phyloP scores from a whole-genome alignment of 92 coral and sea anemone species.

The Scolanthus callimorphus region DNA sequence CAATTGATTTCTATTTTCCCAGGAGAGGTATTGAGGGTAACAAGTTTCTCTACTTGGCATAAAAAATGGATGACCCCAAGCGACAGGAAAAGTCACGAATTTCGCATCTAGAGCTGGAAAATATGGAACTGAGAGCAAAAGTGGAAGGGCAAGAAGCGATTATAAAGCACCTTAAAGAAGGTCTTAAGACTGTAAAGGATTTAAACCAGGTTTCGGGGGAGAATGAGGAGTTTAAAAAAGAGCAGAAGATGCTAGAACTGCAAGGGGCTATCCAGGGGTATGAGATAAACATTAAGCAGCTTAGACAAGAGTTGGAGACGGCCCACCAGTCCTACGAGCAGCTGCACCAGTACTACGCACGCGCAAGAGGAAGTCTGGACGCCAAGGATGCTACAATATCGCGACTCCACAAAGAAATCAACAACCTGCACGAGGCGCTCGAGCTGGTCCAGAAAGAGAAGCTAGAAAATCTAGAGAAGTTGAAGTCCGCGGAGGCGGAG shows the following conservation, averaged over 20 bases:
- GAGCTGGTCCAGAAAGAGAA: conserved; percentile 75
- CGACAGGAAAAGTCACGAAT: conserved; percentile 5
- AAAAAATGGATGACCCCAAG: conserved; percentile 21
- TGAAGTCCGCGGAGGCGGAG: conserved; percentile 73
- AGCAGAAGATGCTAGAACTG: conserved; percentile 63
- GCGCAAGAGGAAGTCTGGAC: conserved; percentile 69
- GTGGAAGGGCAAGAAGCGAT: conserved; percentile 56
- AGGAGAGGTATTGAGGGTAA: background rate
- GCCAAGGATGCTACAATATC: conserved; percentile 81
- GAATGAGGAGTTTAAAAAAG: conserved; percentile 20
- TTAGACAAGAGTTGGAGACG: conserved; percentile 58
- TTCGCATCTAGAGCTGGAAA: conserved; percentile 51
- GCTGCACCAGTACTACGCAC: conserved; percentile 81
- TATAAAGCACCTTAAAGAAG: conserved; percentile 54
- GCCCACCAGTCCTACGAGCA: conserved; percentile 64
- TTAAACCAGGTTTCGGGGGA: conserved; percentile 20
- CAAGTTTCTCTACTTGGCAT: background rate
- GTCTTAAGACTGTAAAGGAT: conserved; percentile 28
- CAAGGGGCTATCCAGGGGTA: conserved; percentile 58
- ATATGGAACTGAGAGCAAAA: conserved; percentile 74
- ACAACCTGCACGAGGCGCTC: conserved; percentile 69
- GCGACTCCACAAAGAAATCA: conserved; percentile 73
- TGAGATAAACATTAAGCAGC: conserved; percentile 74
- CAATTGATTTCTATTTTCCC: background rate
- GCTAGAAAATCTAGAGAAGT: conserved; percentile 46